Base-by-base conservation (phyloP, 2,797 vertebrate genomes). In the Macropodus opercularis region DNA sequence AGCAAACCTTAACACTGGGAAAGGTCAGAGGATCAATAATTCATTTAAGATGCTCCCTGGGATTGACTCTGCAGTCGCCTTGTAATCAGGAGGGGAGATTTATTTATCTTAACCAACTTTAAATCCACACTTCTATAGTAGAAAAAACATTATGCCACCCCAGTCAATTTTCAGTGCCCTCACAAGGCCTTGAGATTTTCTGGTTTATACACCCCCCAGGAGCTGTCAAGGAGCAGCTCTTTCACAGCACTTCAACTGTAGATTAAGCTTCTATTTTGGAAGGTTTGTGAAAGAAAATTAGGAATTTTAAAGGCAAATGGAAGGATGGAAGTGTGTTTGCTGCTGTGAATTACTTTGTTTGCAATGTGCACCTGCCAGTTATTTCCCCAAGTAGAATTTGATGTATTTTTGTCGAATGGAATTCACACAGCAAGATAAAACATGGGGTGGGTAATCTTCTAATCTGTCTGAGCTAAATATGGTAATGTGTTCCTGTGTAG, bases 11-110 rank as follows among this genome's bases (percentile, higher is more conserved):
- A 90, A 88, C 77, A 83, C 85, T 69, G 77, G 50, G 72, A 90
- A 92, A 92, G 92, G 91, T 93, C 91, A 92, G 21, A 35, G 68
- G 87, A 93, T 93, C 92, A 91, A 93, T 93, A 92, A 90, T 90
- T 87, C 89, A 92, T 93, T 93, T 92, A 91, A 92, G 91, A 86
- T 86, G 84, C 86, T 91, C 87, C 60, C 51, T 63, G 80, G 87
- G 85, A 91, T 87, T 79, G 81, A 86, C 85, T 87, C 72, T 77
- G 77, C 78, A 75, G 70, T 76, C 63, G 63, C 69, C 72, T 82
- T 69, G 83, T 87, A 91, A 90, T 92, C 89, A 87, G 86, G 72
- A 75, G 75, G 74, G 73, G 79, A 85, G 89, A 91, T 90, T 89
- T 91, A 91, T 93, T 92, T 91, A 89, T 90, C 89, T 87, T 79